phyloP scores from a whole-genome alignment of 1,140 invertebrate genomes.

The Hyphantria cunea region DNA sequence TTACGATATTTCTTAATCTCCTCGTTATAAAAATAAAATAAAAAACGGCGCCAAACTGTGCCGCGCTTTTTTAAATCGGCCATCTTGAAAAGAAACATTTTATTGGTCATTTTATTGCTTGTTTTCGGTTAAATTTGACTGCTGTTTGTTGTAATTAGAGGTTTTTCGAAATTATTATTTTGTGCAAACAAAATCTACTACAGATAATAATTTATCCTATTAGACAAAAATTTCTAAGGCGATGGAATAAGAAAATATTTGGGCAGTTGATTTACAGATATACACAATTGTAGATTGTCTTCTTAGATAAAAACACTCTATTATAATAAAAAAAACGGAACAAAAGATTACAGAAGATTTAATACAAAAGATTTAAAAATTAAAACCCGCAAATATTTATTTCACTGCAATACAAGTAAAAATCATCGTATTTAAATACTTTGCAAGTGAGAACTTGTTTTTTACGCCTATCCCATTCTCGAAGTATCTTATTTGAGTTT shows the following conservation, averaged over 20 bases:
- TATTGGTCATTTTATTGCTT: constrained; percentile 44
- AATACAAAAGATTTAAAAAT: too few species aligned
- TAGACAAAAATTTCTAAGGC: background rate
- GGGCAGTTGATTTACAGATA: background rate
- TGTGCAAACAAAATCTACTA: constrained; percentile 7
- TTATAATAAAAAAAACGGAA: too few species aligned
- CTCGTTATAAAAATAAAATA: constrained; percentile 37
- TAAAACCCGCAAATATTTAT: too few species aligned
- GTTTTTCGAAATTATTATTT: constrained; percentile 27
- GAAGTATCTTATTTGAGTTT: background rate
- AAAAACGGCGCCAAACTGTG: constrained; percentile 50
- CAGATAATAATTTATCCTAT: constrained; percentile 8
- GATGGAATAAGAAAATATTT: background rate
- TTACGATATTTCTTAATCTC: constrained; percentile 61
- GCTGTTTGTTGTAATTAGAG: constrained; percentile 40
- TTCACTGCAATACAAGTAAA: too few species aligned
- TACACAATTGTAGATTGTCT: too few species aligned
- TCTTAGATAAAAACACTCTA: too few species aligned
- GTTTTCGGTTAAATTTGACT: constrained; percentile 38
- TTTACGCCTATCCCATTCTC: background rate
- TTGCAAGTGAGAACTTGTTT: background rate
- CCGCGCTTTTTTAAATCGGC: constrained; percentile 31
- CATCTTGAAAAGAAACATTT: constrained; percentile 40
- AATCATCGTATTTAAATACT: too few species aligned
- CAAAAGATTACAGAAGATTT: too few species aligned